Evolutionary conservation across 2,113 vertebrate genomes (phyloP).

Genomic region (Lasiurus cinereus): DNA sequence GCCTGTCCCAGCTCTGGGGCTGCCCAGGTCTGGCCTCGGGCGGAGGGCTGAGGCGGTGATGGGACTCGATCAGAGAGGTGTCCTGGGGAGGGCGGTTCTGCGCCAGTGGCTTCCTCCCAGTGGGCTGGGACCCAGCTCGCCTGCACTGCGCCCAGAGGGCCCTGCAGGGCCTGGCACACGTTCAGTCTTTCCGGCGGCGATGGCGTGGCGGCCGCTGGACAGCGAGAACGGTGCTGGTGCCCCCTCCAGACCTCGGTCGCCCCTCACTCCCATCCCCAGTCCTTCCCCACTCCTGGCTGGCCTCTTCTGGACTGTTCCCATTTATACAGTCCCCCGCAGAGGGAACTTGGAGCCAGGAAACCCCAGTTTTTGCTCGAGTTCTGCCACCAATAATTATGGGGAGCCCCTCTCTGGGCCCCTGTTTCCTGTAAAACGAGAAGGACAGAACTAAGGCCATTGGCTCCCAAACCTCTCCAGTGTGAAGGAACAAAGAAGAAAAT

Average conservation of each 20-base stretch:
- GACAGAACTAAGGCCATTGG: background rate
- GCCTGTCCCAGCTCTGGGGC: background rate
- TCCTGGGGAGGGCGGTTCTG: accelerated
- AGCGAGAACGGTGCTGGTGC: accelerated
- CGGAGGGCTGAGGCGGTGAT: no score
- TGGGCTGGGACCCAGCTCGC: background rate
- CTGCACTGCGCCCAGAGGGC: background rate
- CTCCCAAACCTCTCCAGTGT: background rate
- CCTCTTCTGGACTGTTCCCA: background rate
- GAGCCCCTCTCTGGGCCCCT: background rate
- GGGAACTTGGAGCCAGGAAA: background rate
- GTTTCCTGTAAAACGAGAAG: background rate
- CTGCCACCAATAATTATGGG: background rate
- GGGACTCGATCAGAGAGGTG: background rate
- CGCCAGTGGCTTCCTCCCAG: background rate
- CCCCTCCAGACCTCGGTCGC: background rate
- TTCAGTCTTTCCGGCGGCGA: no score
- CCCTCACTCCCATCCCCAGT: background rate
- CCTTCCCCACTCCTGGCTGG: background rate
- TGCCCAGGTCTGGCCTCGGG: background rate
- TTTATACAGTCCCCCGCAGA: background rate
- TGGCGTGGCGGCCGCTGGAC: background rate
- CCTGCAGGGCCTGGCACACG: background rate
- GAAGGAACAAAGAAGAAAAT: background rate
- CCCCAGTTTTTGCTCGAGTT: background rate